These are phyloP conservation scores for Chamaetylas fuelleborni DNA, from an alignment of 2,113 vertebrate genomes.

Conservation along the genomic window DNA sequence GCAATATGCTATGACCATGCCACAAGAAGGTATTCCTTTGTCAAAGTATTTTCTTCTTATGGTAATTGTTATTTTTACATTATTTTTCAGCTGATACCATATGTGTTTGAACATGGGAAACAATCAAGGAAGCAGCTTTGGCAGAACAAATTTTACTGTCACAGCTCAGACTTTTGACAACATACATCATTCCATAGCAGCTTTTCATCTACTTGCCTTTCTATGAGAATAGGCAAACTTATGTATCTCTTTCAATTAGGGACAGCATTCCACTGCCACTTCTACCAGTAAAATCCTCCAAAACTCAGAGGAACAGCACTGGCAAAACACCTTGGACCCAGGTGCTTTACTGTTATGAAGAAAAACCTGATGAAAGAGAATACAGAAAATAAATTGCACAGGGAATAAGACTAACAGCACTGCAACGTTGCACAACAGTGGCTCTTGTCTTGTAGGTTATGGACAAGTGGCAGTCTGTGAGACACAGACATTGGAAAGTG, in stretches of 20 bases:
- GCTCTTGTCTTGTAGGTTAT: neutral
- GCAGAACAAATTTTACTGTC: neutral
- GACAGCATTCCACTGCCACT: neutral
- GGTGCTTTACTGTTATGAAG: neutral
- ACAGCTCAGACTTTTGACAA: neutral
- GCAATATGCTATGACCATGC: rapidly evolving
- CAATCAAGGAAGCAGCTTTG: neutral
- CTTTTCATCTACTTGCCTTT: neutral
- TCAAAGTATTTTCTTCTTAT: neutral
- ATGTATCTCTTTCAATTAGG: neutral
- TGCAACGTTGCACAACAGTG: neutral
- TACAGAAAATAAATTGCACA: neutral
- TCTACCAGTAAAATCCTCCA: neutral
- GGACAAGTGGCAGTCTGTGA: neutral
- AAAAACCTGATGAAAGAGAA: neutral
- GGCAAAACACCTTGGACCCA: neutral
- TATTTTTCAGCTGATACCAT: neutral
- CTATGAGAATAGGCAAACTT: neutral
- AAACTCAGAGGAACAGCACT: neutral
- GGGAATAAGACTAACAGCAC: neutral
- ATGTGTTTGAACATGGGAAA: neutral
- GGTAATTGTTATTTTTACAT: neutral
- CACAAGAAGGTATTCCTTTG: neutral
- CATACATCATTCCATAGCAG: neutral
- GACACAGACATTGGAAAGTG: neutral